Conservation (phyloP, 1,140 invertebrate species). For the Drosophila navojoa region DNA sequence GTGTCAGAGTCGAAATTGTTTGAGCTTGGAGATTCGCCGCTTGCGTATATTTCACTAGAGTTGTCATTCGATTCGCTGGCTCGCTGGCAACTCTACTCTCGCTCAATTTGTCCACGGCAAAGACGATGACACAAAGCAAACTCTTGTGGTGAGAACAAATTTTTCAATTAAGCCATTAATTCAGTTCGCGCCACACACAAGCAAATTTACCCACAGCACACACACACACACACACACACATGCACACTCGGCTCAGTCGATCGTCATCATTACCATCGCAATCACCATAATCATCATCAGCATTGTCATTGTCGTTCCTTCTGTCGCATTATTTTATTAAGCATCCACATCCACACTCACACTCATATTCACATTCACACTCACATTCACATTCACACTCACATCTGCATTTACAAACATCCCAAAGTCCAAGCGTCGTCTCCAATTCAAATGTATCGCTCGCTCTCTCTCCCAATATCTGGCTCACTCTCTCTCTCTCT, state of each 20-base stretch:
- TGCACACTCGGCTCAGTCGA: slow-evolving; percentile 14
- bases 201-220: slow-evolving; percentile 45
- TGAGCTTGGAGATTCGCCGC: background rate
- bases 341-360: slow-evolving; percentile 47
- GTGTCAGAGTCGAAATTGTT: slow-evolving; percentile 23
- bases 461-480: background rate
- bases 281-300: slow-evolving; percentile 25
- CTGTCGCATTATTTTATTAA: slow-evolving; percentile 82
- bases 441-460: slow-evolving; percentile 43
- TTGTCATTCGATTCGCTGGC: background rate
- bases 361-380: too few relatives aligned
- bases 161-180: slow-evolving; percentile 84
- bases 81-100: slow-evolving; percentile 22
- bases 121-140: slow-evolving; percentile 41
- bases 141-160: slow-evolving; percentile 79
- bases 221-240: slow-evolving; percentile 12
- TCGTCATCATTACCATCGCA: slow-evolving; percentile 46
- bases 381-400: slow-evolving; percentile 40
- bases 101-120: slow-evolving; percentile 65
- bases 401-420: slow-evolving; percentile 29
- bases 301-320: slow-evolving; percentile 55
- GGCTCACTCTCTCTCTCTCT: background rate
- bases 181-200: slow-evolving; percentile 72
- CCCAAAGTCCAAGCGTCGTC: slow-evolving; percentile 40
- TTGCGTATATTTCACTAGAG: slow-evolving; percentile 6